Base-by-base conservation (phyloP, 2,797 vertebrate species). In the Neosalanx taihuensis region DNA sequence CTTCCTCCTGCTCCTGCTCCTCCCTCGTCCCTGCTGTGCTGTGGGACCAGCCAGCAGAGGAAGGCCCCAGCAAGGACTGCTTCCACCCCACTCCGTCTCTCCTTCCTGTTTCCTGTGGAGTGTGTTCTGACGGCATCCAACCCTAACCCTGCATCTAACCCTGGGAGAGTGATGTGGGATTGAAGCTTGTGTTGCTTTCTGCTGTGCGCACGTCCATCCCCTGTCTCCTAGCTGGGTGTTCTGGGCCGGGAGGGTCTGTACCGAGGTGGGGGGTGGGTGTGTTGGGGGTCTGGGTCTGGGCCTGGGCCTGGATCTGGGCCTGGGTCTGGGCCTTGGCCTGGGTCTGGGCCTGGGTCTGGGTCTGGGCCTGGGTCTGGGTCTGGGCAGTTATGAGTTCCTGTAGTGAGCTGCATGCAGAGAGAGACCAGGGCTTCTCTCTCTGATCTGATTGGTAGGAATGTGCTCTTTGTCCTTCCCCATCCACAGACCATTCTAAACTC, bases 81-180 rank as follows among this genome's bases (percentile, higher is more conserved):
- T 83, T 85, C 90, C 89, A 94, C 84, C 92, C 88, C 90, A 79
- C 79, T 88, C 70, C 88, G 77, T 84, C 63, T 85, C 82, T 88
- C 72, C 87, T 53, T 20, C 49, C 37, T 13, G 23, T 62, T 49
- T 60, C 83, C 80, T 89, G 90, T 89, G 85, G 83, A 88, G 84
- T 46, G 87, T 84, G 86, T 79, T 89, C 89, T 89, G 87, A 92
- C 94, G 93, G 89, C 91, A 90, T 93, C 92, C 90, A 91, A 87
- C 77, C 78, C 86, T 95, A 96, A 91, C 89, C 86, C 89, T 93
- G 91, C 92, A 90, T 92, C 94, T 90, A 92, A 90, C 84, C 83
- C 83, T 70, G 77, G 61, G 85, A 37, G 75, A 81, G 71, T 84
- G 81, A 78, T 86, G 81, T 84, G 76, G 84, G 78, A 74, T 88